Evolutionary conservation across 2,113 vertebrate genomes (phyloP).

Genomic region (Ariopsis seemanni): DNA sequence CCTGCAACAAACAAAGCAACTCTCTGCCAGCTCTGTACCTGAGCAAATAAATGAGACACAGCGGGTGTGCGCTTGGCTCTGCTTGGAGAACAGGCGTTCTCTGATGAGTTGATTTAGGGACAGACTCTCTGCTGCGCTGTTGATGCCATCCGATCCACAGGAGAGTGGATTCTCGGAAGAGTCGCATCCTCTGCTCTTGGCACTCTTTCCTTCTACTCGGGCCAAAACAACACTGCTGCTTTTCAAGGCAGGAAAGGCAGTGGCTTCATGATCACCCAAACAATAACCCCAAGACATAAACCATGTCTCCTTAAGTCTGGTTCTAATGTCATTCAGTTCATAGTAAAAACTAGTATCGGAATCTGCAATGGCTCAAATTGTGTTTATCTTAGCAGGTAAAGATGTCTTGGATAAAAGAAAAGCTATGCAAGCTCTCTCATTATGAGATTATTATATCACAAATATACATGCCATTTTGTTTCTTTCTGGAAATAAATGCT

Average conservation of each 20-base stretch:
- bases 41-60: slow-evolving; percentile 44
- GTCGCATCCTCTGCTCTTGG: slow-evolving; percentile 40
- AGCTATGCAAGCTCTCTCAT: neutral
- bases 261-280: slow-evolving; percentile 38
- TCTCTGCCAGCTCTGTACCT: slow-evolving; percentile 20
- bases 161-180: slow-evolving; percentile 30
- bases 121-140: neutral
- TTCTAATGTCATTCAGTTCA: neutral
- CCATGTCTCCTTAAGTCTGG: neutral
- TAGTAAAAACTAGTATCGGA: neutral
- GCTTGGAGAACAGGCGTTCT: slow-evolving; percentile 2
- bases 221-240: slow-evolving; percentile 42
- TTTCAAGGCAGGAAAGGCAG: slow-evolving; percentile 47
- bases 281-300: slow-evolving; percentile 21
- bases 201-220: slow-evolving; percentile 28
- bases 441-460: neutral
- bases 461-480: neutral
- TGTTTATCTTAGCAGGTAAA: neutral
- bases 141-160: slow-evolving; percentile 33
- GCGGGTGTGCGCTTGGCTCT: neutral
- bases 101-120: slow-evolving; percentile 31
- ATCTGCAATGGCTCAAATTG: neutral
- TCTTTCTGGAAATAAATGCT: neutral
- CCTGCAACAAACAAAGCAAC: slow-evolving; percentile 12
- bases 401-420: neutral